Conservation (phyloP, 1,140 invertebrate genomes). For the Bombyx mandarina region DNA sequence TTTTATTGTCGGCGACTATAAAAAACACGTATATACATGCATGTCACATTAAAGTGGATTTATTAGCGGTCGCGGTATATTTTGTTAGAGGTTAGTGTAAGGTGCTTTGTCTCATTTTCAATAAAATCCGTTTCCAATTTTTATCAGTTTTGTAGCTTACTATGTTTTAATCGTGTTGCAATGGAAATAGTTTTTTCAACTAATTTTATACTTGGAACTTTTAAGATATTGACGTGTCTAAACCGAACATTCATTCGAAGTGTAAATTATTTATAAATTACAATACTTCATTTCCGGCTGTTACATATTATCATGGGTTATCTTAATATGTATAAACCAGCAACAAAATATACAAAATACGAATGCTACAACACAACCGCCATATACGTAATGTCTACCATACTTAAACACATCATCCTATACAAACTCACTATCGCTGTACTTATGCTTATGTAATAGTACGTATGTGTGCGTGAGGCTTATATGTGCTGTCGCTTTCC, state of each 20-base stretch:
- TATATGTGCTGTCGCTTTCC: conserved; percentile 33
- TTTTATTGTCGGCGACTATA: conserved; percentile 4
- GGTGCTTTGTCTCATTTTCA: conserved; percentile 3
- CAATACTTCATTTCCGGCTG: no score
- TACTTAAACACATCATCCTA: conserved; percentile 20
- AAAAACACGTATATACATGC: conserved; percentile 5
- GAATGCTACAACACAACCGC: background rate
- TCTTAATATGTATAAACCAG: no score
- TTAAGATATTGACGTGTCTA: no score
- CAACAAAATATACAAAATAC: background rate
- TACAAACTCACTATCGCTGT: conserved; percentile 15
- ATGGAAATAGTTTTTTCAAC: no score
- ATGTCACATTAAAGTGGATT: conserved; percentile 17
- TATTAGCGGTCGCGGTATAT: conserved; percentile 5
- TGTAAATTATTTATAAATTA: no score
- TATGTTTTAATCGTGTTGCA: no score
- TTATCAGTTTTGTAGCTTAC: no score
- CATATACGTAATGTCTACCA: conserved; percentile 33
- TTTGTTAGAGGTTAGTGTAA: conserved; percentile 4
- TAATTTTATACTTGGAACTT: no score
- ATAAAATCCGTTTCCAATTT: conserved; percentile 1
- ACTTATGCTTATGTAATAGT: conserved; percentile 16
- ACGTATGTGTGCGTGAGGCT: conserved; percentile 20
- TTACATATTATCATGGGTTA: no score
- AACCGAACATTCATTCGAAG: no score